Percentiles rank a stretch among this genome's conserved stretches.
Conservation (phyloP, 2,113 vertebrate species). For the Peromyscus maniculatus region DNA sequence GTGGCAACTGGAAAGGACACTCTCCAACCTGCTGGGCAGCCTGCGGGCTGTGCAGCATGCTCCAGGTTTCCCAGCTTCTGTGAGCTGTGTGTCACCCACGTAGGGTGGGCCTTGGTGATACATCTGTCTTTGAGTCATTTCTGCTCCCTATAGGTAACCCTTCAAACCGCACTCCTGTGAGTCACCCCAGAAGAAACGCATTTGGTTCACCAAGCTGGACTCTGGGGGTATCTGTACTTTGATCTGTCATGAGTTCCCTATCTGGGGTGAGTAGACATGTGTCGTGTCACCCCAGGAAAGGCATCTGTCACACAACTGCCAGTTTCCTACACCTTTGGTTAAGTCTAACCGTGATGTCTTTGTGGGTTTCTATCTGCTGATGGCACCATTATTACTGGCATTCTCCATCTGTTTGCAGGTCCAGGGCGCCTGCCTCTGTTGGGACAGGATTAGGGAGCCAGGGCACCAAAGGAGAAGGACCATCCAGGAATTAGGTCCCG, state of each 20-base stretch:
- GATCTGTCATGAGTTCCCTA: not conserved
- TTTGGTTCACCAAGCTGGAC: not conserved
- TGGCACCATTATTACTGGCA: constrained; percentile 93
- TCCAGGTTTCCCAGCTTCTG: not conserved
- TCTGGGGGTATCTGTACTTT: not conserved
- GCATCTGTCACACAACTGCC: constrained; percentile 77
- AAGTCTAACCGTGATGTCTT: constrained; percentile 94
- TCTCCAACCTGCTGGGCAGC: not conserved
- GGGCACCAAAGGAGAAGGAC: not conserved
- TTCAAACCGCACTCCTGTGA: too few species aligned
- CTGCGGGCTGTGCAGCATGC: not conserved
- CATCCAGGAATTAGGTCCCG: constrained; percentile 61
- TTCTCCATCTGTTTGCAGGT: constrained; percentile 96
- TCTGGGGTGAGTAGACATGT: not conserved
- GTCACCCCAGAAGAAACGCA: not conserved
- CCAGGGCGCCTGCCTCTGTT: constrained; percentile 38
- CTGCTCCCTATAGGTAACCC: not conserved
- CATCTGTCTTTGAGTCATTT: not conserved
- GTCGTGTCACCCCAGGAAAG: not conserved
- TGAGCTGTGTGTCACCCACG: not conserved
- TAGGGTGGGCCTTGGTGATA: not conserved
- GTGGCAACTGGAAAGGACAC: not conserved
- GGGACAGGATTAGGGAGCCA: not conserved
- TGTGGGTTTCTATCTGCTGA: constrained; percentile 94
- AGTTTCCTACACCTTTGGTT: constrained; percentile 95